Evolutionary conservation across 1,140 invertebrate genomes (phyloP).

Genomic region (Lepeophtheirus salmonis): DNA sequence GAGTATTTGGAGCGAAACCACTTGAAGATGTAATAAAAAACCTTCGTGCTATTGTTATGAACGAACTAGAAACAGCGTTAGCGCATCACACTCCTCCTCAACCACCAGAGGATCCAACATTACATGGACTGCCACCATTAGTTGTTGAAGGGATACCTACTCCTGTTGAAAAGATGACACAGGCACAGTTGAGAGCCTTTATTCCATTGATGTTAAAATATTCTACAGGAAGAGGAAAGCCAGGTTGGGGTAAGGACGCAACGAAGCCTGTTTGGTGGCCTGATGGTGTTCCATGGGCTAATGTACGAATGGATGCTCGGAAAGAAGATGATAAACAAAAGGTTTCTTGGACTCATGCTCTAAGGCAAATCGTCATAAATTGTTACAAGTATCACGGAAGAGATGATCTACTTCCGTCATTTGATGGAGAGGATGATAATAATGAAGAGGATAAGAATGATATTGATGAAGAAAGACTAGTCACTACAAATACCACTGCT

Average conservation of each 20-base stretch:
- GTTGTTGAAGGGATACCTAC: constrained; percentile 95
- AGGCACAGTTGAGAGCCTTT: constrained; percentile 84
- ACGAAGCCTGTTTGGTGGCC: constrained; percentile 94
- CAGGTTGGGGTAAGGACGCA: constrained; percentile 87
- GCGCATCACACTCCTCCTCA: constrained; percentile 83
- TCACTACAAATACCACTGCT: background rate
- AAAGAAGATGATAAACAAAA: constrained; percentile 92
- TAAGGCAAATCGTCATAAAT: constrained; percentile 89
- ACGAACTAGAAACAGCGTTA: constrained; percentile 74
- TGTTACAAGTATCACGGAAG: constrained; percentile 94
- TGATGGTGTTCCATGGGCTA: constrained; percentile 87
- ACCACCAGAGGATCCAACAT: constrained; percentile 67
- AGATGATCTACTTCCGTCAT: constrained; percentile 82
- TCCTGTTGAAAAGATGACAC: constrained; percentile 96
- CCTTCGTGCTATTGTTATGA: constrained; percentile 71
- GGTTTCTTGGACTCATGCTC: constrained; percentile 95
- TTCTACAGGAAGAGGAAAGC: constrained; percentile 81
- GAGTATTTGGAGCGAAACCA: constrained; percentile 86
- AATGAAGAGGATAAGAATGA: background rate
- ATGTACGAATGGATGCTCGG: constrained; percentile 88
- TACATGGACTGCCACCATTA: constrained; percentile 83
- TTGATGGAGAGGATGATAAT: constrained; percentile 58
- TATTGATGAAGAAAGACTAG: constrained; percentile 31
- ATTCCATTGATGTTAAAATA: constrained; percentile 96
- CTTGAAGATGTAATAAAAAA: constrained; percentile 82